phyloP scores from a whole-genome alignment of 1,140 invertebrate species.

The Rhyacophila brunnea region DNA sequence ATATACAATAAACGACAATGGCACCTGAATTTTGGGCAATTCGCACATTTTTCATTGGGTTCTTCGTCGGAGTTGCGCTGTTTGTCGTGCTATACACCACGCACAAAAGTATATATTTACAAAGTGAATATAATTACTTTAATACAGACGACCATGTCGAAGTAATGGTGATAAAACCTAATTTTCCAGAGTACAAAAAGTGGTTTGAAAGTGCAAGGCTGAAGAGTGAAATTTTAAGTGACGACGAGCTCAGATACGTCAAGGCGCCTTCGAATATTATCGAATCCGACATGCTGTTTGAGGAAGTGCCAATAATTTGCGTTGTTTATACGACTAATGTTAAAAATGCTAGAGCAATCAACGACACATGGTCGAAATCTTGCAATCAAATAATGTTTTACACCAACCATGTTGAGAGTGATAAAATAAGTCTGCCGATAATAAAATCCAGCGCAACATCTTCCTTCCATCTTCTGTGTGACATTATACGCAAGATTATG shows the following conservation, averaged over 20 bases:
- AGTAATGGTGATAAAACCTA: slow-evolving; percentile 1
- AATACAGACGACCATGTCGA: not conserved
- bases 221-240: slow-evolving; percentile 3
- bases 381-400: slow-evolving; percentile 28
- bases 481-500: slow-evolving; percentile 45
- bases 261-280: not conserved
- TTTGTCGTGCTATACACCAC: slow-evolving; percentile 1
- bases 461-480: slow-evolving; percentile 52
- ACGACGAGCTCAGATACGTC: slow-evolving; percentile 25
- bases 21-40: slow-evolving; percentile 16
- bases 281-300: slow-evolving; percentile 17
- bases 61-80: slow-evolving; percentile 12
- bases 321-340: slow-evolving; percentile 22
- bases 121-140: not conserved
- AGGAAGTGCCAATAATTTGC: slow-evolving; percentile 17
- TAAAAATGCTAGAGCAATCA: slow-evolving; percentile 15
- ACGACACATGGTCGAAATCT: slow-evolving; percentile 24
- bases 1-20: not conserved
- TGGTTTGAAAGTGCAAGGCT: slow-evolving; percentile 13
- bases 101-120: not conserved
- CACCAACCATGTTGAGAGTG: slow-evolving; percentile 5
- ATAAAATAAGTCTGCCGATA: slow-evolving; percentile 3
- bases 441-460: slow-evolving; percentile 36
- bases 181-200: not conserved
- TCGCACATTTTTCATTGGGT: slow-evolving; percentile 18